These are phyloP conservation scores for Oxyruncus cristatus DNA, from an alignment of 2,113 vertebrate genomes.

Conservation along the genomic window DNA sequence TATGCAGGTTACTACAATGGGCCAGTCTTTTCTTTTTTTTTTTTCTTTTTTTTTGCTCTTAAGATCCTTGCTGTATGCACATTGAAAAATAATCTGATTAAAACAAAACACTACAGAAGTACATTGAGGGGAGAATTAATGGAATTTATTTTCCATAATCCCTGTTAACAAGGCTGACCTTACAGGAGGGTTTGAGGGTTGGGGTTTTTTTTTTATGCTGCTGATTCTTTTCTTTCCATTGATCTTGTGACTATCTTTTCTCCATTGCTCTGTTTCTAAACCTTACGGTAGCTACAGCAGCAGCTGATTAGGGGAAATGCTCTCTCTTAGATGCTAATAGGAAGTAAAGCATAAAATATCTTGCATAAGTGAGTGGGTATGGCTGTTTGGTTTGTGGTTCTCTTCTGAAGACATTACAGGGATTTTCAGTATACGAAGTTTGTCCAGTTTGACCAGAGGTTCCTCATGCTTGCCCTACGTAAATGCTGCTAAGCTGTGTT, in stretches of 20 bases:
- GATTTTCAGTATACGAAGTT: neutral
- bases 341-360: neutral
- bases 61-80: constrained; percentile 7
- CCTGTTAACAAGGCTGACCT: constrained; percentile 47
- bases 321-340: neutral
- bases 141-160: constrained; percentile 49
- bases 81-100: constrained; percentile 59
- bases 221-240: constrained; percentile 17
- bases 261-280: neutral
- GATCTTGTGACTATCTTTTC: constrained; percentile 5
- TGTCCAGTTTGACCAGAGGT: neutral
- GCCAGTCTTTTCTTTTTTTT: neutral
- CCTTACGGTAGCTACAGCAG: neutral
- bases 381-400: neutral
- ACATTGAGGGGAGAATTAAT: constrained; percentile 25
- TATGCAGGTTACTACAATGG: constrained; percentile 31
- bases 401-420: neutral
- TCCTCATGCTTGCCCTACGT: neutral
- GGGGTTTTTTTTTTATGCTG: neutral
- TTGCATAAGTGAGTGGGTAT: neutral
- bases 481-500: neutral
- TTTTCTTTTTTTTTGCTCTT: neutral
- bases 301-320: neutral
- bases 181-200: neutral
- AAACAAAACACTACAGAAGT: constrained; percentile 43